Conservation (phyloP, 2,797 vertebrate species). For the Pelochelys cantorii region DNA sequence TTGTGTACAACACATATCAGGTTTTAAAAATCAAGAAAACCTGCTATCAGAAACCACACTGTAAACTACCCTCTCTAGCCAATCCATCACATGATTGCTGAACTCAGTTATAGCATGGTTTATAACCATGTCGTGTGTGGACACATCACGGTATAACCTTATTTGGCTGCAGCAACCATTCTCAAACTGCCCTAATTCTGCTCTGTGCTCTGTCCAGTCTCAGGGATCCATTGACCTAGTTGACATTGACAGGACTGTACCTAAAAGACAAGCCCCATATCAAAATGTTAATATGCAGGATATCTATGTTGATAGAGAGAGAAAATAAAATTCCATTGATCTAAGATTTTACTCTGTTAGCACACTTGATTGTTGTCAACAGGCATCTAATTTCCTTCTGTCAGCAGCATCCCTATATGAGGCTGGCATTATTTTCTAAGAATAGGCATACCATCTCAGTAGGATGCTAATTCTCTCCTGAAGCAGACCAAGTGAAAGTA, state of each 20-base stretch:
- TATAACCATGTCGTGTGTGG: too few relatives aligned
- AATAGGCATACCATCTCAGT: not conserved
- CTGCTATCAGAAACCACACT: not conserved
- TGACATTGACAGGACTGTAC: not conserved
- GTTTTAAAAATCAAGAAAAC: not conserved
- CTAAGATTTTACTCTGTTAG: not conserved
- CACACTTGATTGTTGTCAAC: not conserved
- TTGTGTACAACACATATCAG: not conserved
- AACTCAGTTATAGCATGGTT: not conserved
- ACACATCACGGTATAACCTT: not conserved
- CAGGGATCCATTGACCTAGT: not conserved
- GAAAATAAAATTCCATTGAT: not conserved
- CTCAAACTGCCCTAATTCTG: not conserved
- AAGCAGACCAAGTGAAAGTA: not conserved
- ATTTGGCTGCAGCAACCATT: not conserved
- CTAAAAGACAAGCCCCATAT: not conserved
- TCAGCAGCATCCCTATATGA: not conserved
- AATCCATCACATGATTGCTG: not conserved
- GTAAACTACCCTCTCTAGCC: not conserved
- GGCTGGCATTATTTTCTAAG: not conserved
- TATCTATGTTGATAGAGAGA: not conserved
- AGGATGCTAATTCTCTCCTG: not conserved
- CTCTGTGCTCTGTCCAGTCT: not conserved
- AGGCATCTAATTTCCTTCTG: not conserved
- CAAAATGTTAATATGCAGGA: not conserved